These are phyloP conservation scores for Coenonympha arcania DNA, from an alignment of 2,888 invertebrate genomes.

Conservation along the genomic window DNA sequence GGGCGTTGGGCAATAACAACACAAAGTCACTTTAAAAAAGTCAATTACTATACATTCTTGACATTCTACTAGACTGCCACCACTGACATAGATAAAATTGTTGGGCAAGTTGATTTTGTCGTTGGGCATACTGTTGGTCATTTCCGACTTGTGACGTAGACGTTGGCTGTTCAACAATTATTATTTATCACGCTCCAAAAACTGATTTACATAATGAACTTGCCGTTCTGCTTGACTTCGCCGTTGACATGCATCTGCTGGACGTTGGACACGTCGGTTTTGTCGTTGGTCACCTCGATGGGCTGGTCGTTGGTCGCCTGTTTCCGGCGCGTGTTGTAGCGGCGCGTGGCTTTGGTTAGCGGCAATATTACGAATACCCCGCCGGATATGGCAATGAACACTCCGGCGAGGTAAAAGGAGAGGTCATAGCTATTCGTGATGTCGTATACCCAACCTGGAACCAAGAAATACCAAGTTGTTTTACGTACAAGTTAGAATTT, in stretches of 20 bases:
- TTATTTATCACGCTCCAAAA: no score
- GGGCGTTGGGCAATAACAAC: no score
- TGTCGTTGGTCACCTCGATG: neutral
- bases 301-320: neutral
- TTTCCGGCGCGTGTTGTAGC: slow-evolving; percentile 18
- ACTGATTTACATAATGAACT: neutral
- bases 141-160: no score
- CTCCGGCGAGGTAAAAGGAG: slow-evolving; percentile 86
- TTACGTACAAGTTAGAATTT: no score
- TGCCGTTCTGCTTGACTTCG: slow-evolving; percentile 21
- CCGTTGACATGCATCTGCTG: slow-evolving; percentile 31
- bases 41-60: no score
- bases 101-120: no score
- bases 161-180: no score
- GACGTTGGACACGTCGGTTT: neutral
- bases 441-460: slow-evolving; percentile 86
- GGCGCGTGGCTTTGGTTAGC: slow-evolving; percentile 29
- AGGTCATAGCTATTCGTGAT: slow-evolving; percentile 83
- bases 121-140: no score
- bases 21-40: no score
- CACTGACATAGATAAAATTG: no score
- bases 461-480: neutral
- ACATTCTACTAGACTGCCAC: no score
- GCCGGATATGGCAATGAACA: slow-evolving; percentile 85
- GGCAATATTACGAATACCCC: slow-evolving; percentile 69